Base-by-base conservation (phyloP, 2,797 vertebrate genomes). In the Tenualosa thibaudeaui region DNA sequence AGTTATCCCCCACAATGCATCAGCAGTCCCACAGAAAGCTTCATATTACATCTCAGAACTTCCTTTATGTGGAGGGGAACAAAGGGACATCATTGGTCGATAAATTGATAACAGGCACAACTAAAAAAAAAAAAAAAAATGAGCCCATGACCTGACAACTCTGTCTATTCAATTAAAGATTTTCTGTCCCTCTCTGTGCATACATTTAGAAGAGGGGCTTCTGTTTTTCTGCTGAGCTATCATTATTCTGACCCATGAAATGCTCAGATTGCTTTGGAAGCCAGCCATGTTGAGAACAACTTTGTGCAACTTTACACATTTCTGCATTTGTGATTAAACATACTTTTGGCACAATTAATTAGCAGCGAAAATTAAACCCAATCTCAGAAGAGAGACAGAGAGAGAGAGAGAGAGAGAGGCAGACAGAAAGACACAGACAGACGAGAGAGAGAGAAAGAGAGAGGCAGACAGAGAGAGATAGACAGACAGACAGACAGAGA, bases 31-130 rank as follows among this genome's bases (percentile, higher is more conserved):
- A 78, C 40, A 78, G 71, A 40, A 46, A 43, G 71, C 71, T 6
- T 75, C 71, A 40, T 22, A 78, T 78, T 43, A 78, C 71, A 19
- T 78, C 71, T 46, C 40, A 78, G 46, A 43, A 78, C 71, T 75
- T 40, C 68, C 31, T 40, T 75, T 75, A 75, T 40, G 68, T 75
- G 68, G 40, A 78, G 17, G 40, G 71, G 40, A 78, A 40, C 58
- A 78, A 78, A 46, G 19, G 15, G 17, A 71, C 31, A 37, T 37
- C 37, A 37, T 40, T 31, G 71, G 40, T 78, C 71, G 17, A 78
- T 78, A 78, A 78, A 78, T 46, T 78, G 71, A 46, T 46, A 78
- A 78, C 17, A 22, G 71, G 40, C 40, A 5, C 5, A 43, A 78
- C 71, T 22, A 2, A 46, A 78, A 43, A 43, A 17, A 3, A 43